phyloP scores from a whole-genome alignment of 2,113 vertebrate genomes.

The Anser brachyrhynchus region DNA sequence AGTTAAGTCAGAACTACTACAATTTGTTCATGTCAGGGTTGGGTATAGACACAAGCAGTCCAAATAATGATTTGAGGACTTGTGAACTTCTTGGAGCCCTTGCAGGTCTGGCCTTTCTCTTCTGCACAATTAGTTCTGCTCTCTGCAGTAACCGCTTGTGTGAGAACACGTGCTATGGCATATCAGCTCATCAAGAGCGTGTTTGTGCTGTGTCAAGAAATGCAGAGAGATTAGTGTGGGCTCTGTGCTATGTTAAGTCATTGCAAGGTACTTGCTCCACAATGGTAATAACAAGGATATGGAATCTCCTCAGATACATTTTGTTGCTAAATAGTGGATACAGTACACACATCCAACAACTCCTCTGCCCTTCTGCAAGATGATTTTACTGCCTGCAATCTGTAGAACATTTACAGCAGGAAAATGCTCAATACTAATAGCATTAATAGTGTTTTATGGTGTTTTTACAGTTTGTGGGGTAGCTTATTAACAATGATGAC shows the following conservation, averaged over 20 bases:
- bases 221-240: accelerated
- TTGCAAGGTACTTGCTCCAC: accelerated
- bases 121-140: not conserved
- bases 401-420: not conserved
- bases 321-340: not conserved
- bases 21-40: not conserved
- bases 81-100: not conserved
- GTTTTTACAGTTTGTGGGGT: not conserved
- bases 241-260: not conserved
- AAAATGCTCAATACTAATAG: not conserved
- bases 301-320: not conserved
- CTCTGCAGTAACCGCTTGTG: not conserved
- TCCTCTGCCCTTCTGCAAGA: not conserved
- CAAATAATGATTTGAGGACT: not conserved
- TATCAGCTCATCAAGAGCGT: accelerated
- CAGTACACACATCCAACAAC: accelerated
- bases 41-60: not conserved
- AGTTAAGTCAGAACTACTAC: not conserved
- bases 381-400: not conserved
- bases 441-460: no score
- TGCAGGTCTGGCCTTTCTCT: not conserved
- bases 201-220: not conserved
- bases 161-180: not conserved
- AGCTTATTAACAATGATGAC: not conserved
- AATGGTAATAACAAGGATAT: not conserved